Base-by-base conservation (phyloP, 2,797 vertebrate species). In the Leucoraja ocellata region DNA sequence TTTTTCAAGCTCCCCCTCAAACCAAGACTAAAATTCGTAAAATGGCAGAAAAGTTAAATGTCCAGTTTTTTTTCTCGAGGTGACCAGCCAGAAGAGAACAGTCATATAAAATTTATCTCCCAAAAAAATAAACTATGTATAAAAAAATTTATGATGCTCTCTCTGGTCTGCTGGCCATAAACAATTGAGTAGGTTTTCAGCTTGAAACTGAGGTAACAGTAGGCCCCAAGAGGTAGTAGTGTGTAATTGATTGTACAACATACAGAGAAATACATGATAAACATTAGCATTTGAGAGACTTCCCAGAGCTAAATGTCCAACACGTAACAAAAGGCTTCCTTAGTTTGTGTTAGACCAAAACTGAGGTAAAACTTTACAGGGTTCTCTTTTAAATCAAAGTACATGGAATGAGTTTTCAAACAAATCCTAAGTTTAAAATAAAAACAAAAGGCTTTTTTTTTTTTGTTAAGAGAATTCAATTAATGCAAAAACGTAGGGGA, bases 161-260 rank as follows among this genome's bases (percentile, higher is more conserved):
- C 96, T 96, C 97, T 97, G 97, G 96, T 96, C 96, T 96, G 96
- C 95, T 96, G 96, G 96, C 96, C 97, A 97, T 97, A 95, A 96
- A 96, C 95, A 95, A 95, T 94, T 94, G 95, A 95, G 95, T 97
- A 97, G 96, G 96, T 97, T 97, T 97, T 97, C 96, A 96, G 95
- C 97, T 97, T 98, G 97, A 97, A 97, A 98, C 97, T 97, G 98
- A 98, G 98, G 98, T 98, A 98, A 98, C 97, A 97, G 96, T 96
- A 97, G 98, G 97, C 97, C 97, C 96, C 97, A 97, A 97, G 98
- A 99, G 98, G 98, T 99, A 99, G 98, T 97, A 97, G 96, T 97
- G 97, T 98, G 97, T 96, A 96, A 96, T 94, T 97, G 98, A 98
- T 98, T 99, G 98, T 98, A 97, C 96, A 96, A 98, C 95, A 95